phyloP scores from a whole-genome alignment of 2,113 vertebrate species.

The Australoheros scitulus region DNA sequence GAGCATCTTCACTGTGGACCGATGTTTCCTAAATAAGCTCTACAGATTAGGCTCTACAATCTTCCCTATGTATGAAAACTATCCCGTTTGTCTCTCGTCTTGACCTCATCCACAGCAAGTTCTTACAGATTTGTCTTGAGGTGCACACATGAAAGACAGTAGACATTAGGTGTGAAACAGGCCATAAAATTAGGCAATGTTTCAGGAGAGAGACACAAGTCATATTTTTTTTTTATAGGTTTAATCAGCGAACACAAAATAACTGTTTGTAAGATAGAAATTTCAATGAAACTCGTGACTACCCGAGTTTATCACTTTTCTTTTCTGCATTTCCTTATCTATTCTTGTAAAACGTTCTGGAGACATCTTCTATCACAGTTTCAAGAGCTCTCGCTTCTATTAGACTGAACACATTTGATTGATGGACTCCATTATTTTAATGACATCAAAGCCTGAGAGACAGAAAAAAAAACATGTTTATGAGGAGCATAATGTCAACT shows the following conservation, averaged over 20 bases:
- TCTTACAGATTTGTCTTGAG: background rate
- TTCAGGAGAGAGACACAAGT: background rate
- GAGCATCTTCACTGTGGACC: background rate
- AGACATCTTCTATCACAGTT: slow-evolving; percentile 11
- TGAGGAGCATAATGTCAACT: slow-evolving; percentile 48
- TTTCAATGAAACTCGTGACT: background rate
- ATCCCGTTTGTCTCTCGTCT: background rate
- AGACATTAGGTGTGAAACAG: background rate
- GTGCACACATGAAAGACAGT: background rate
- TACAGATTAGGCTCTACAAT: background rate
- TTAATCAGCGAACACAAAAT: background rate
- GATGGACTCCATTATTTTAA: slow-evolving; percentile 61
- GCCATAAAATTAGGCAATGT: background rate
- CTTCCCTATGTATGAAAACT: background rate
- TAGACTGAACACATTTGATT: slow-evolving; percentile 38
- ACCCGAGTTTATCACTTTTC: background rate
- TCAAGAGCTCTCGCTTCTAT: slow-evolving; percentile 35
- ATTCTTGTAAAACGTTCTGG: slow-evolving; percentile 13
- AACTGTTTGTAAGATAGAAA: background rate
- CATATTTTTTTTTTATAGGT: background rate
- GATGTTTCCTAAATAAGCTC: background rate
- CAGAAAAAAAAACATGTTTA: slow-evolving; percentile 33
- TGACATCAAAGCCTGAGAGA: slow-evolving; percentile 63
- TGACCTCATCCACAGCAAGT: background rate
- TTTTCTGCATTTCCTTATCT: background rate